Evolutionary conservation across 2,113 vertebrate species (phyloP), one percentile per base, ranked within the genome.

Genomic region (Apodemus sylvaticus): DNA sequence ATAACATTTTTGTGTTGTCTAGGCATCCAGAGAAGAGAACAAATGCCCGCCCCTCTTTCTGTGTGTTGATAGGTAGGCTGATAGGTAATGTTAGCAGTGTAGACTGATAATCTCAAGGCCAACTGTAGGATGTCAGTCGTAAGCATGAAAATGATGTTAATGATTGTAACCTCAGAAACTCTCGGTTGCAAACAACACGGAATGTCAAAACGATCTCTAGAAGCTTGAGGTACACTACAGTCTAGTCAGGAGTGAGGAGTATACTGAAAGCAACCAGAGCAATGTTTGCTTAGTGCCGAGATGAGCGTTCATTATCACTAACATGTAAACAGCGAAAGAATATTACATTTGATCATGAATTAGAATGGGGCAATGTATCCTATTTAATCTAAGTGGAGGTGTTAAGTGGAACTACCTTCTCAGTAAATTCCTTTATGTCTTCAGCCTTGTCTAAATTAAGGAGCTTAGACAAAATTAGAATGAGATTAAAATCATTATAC

Each of bases 111-210:
- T 68, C 71, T 94, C 58, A 77, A 62, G 83, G 16, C 39, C 88
- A 29, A 74, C 24, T 42, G 3, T 19, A 24, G 77, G 62, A 82
- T 13, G 13, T 1, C 45, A 34, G 7, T 87, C 76, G 81, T 42
- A n/a, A 89, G 66, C 39, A 66, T 76, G 48, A 88, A 71, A 96
- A 87, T 78, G 13, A 81, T 53, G 17, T 62, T 90, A 94, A 86
- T 81, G 42, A 55, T 39, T 91, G 3, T 86, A 92, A 88, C 71
- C 74, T 78, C 91, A 79, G 77, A 92, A 93, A 89, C 66, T 45
- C 26, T 39, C 89, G 11, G 93, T 77, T 91, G 51, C 22, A 86
- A 31, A 31, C 39, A 11, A 73, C n/a, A 77, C 19, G 29, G 51
- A 90, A 60, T 51, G 62, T 95, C 92, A 86, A 71, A 81, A 74